Base-by-base conservation (phyloP, 2,113 vertebrate species). In the Alosa alosa region DNA sequence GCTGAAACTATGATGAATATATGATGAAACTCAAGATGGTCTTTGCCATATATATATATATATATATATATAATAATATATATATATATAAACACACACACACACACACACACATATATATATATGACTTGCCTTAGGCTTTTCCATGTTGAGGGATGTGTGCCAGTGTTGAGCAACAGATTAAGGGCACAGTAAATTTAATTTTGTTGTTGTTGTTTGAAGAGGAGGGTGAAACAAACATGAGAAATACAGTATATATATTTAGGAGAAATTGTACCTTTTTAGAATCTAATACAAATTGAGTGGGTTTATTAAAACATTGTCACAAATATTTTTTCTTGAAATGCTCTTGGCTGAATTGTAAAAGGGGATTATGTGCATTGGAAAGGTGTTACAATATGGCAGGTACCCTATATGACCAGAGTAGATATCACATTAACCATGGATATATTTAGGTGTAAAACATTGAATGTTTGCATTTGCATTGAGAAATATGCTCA, bases 231-330 rank as follows among this genome's bases (percentile, higher is more conserved):
- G 64, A 68, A 68, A 68, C 64, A 68, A 68, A 60, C 8, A 36
- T 36, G 25, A 72, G 10, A 72, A 11, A 15, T 25, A 64, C 22
- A 64, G 6, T 68, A 68, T 68, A 68, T 4, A 39, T 15, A 11
- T 78, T 78, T 78, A 78, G 72, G 72, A 36, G 36, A 78, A 15
- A 17, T 78, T 78, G 72, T 78, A 15, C 13, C 36, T 78, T 22
- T 17, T 60, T 78, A 75, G 68, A 75, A 75, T 75, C 25, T 75
- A 75, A 36, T 36, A 75, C 68, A 75, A 75, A 25, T 75, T 78
- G 31, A 36, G 11, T 39, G 31, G 72, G 72, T 15, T 78, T 78
- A 78, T 78, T 36, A 39, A 11, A 78, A 11, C 5, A 17, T 6
- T 36, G 64, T 60, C 20, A 60, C 55, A 22, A 60, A 60, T 60